Evolutionary conservation across 2,797 vertebrate species (phyloP).

Genomic region (Ctenosaura bakeri): DNA sequence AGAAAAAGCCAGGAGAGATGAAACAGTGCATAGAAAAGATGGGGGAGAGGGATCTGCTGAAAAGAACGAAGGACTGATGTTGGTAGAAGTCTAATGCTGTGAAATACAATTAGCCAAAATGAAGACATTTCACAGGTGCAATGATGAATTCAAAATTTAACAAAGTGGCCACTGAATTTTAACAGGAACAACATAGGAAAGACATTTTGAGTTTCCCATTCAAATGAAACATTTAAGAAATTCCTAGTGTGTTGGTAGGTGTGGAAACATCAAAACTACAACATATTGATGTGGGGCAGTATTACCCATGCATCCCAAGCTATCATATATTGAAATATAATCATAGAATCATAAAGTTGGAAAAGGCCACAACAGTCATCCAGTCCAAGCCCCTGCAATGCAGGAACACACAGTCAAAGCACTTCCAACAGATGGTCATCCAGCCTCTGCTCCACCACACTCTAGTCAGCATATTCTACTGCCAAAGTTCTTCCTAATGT

Average conservation of each 20-base stretch:
- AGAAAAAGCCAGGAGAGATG: background rate
- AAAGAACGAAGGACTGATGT: background rate
- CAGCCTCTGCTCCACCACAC: too few relatives aligned
- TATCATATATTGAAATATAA: background rate
- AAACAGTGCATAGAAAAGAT: background rate
- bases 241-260: too few relatives aligned
- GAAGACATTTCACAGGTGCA: background rate
- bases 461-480: too few relatives aligned
- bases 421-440: too few relatives aligned
- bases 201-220: background rate
- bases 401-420: too few relatives aligned
- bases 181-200: background rate
- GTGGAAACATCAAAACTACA: too few relatives aligned
- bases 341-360: too few relatives aligned
- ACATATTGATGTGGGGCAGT: too few relatives aligned
- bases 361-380: too few relatives aligned
- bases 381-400: too few relatives aligned
- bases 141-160: background rate
- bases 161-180: background rate
- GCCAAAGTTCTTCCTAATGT: too few relatives aligned
- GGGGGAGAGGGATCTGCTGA: background rate
- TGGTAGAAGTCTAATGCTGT: background rate
- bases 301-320: background rate
- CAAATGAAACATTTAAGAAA: too few relatives aligned
- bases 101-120: background rate